phyloP scores from a whole-genome alignment of 2,113 vertebrate species.

The Nicator chloris region DNA sequence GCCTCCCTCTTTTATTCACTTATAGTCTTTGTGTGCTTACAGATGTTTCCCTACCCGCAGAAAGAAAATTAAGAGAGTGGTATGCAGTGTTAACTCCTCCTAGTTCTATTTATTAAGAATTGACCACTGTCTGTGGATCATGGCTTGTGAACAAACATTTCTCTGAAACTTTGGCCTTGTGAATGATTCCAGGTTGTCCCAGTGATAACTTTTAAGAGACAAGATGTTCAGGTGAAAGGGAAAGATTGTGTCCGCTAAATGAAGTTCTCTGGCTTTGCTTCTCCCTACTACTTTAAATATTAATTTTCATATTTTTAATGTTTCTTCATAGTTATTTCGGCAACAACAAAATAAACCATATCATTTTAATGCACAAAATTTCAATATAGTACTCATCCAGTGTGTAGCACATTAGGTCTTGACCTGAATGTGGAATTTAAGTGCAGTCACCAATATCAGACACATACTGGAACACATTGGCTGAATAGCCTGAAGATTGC shows the following conservation, averaged over 20 bases:
- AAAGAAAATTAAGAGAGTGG: neutral
- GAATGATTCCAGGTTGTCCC: neutral
- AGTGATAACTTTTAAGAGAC: neutral
- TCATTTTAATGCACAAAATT: neutral
- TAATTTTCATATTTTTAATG: neutral
- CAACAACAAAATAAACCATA: neutral
- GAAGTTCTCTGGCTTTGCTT: neutral
- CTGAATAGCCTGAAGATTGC: neutral
- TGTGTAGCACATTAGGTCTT: neutral
- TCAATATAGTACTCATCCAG: neutral
- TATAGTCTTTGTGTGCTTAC: neutral
- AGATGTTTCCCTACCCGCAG: neutral
- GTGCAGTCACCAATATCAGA: neutral
- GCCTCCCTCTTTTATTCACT: neutral
- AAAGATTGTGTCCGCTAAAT: neutral
- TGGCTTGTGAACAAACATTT: neutral
- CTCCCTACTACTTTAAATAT: neutral
- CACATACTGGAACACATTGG: neutral
- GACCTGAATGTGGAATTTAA: neutral
- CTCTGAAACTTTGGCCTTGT: neutral
- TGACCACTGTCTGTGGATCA: accelerated
- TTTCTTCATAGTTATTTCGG: neutral
- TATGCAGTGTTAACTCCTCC: neutral
- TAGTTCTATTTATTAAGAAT: neutral
- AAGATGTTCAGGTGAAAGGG: neutral